Base-by-base conservation (phyloP, 2,888 invertebrate species). In the Eupeodes luniger region DNA sequence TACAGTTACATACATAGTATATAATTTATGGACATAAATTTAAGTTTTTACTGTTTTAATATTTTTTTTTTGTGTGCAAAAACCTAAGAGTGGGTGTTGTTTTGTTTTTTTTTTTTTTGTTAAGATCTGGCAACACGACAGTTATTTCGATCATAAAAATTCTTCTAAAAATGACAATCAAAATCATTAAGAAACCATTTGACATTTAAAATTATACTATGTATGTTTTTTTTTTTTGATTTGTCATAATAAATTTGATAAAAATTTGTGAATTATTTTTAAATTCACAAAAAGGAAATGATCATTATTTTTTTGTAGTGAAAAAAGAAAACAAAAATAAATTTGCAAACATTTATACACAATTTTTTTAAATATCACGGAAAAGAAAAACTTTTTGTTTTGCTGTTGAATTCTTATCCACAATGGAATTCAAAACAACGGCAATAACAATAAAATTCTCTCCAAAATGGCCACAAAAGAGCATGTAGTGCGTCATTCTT, bases 381-480 rank as follows among this genome's bases (percentile, higher is more conserved):
- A 69, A 69, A 74, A 57, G 51, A 44, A 40, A 75, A 67, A 12
- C 49, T 74, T 74, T 27, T 27, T 27, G 12, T 55, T 74, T 75
- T 27, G 27, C 27, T 27, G 27, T 79, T 81, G 19, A 64, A 76
- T 70, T 79, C 53, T 67, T 83, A 83, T 87, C 76, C 75, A 81
- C 80, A 83, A 82, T 74, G 87, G 80, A 83, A 87, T 88, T 84
- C 85, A 44, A 78, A 81, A 88, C 88, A 81, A 85, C 84, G 75
- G 74, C 75, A 88, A 88, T 88, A 88, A 88, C 81, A 81, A 88
- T 88, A 88, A 88, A 88, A 88, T 59, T 88, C 85, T 78, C 69
- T 77, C 75, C 84, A 88, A 88, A 85, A 88, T 88, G 88, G 88
- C 85, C 70, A 84, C 88, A 85, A 85, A 88, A 84, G 84, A 88